Base-by-base conservation (phyloP, 1,140 invertebrate genomes). In the Goniozus legneri region DNA sequence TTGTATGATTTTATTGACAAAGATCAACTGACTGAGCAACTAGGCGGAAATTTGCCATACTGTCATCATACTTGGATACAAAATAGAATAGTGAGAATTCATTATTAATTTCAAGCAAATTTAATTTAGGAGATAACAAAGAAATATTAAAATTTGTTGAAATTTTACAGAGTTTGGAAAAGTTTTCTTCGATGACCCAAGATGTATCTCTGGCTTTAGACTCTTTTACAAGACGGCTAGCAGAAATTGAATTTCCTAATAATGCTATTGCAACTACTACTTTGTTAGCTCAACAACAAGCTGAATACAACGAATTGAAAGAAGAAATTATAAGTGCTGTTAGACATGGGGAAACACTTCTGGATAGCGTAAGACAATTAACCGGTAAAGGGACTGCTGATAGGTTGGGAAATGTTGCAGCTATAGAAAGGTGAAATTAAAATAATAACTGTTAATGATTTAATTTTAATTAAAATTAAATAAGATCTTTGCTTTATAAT, bases 51-150 rank as follows among this genome's bases (percentile, higher is more conserved):
- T 50, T 79, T 97, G 42, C 82, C 86, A 20, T 97, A 97, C 76
- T 90, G 92, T 56, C 92, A 97, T 74, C 83, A 89, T 38, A 91
- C 95, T 62, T 98, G 95, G 95, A 95, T 97, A 67, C 88, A 96
- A 62, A 92, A 97, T 71, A 80, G 95, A 82, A 88, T 95, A 72
- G 95, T 97, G 78, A 84, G 84, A 27, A 10, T 82, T 50, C 14
- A 50, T 51, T 46, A 47, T n/a, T 38, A 47, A 38, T 46, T 60
- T 57, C 58, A 47, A 60, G 3, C 18, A 35, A 8, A 71, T 62
- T 71, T 69, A 62, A 52, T 15, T 54, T 51, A 18, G 16, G 24
- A 39, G 38, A 39, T 35, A 22, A 6, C 0, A 32, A 7, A 18
- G 8, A 43, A 12, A 51, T 13, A 22, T 37, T 18, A 33, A 49